A percentile compares a stretch with the other conserved stretches of the same genome.
These are phyloP conservation scores for Pelobates fuscus DNA, from an alignment of 2,113 vertebrate species.

Conservation along the genomic window DNA sequence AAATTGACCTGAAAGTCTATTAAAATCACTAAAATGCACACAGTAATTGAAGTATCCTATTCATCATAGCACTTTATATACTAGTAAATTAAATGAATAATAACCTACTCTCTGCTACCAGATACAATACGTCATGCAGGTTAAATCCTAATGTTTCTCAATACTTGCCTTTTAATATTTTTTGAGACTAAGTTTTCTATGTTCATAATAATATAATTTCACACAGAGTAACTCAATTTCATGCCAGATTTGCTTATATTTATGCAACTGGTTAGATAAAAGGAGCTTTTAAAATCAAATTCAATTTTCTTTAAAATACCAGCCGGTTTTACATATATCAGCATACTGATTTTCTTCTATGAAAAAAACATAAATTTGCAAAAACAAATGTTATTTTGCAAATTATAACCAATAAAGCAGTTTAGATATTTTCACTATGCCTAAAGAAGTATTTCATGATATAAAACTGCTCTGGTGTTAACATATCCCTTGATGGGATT, in stretches of 20 bases:
- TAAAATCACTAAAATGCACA: not conserved
- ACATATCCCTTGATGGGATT: not conserved
- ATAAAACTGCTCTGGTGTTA: not conserved
- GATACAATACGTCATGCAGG: not conserved
- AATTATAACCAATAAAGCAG: not conserved
- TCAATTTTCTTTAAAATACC: conserved; percentile 30
- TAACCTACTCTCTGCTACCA: not conserved
- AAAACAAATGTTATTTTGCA: conserved; percentile 27
- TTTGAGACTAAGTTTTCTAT: conserved; percentile 34
- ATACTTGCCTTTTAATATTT: conserved; percentile 7
- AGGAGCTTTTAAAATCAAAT: conserved; percentile 46
- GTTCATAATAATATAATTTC: conserved; percentile 33
- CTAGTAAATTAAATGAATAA: conserved; percentile 7
- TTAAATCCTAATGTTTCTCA: conserved; percentile 21
- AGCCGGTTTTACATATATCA: conserved; percentile 32
- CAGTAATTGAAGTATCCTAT: not conserved
- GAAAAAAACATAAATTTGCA: not conserved
- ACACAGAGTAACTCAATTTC: conserved; percentile 45
- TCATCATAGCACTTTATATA: not conserved
- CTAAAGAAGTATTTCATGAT: not conserved
- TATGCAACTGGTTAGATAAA: conserved; percentile 58
- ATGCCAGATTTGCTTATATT: conserved; percentile 58
- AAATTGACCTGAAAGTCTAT: no score
- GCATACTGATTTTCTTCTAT: conserved; percentile 2
- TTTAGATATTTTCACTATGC: conserved; percentile 1